Evolutionary conservation across 2,797 vertebrate genomes (phyloP).

Genomic region (Ambastaia sidthimunki): DNA sequence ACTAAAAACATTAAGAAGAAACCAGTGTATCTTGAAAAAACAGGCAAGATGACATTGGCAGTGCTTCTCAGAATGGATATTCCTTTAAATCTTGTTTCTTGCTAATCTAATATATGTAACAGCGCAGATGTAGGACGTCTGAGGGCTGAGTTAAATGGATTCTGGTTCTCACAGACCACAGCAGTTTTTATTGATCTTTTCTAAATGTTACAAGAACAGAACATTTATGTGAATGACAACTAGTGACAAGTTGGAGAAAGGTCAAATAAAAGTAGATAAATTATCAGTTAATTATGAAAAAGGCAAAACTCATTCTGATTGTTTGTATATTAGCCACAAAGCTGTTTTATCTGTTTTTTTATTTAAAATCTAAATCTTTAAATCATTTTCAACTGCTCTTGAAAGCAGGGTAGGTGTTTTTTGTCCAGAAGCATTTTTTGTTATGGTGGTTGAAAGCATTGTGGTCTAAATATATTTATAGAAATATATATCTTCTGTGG

Average conservation of each 20-base stretch:
- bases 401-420: no score
- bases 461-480: no score
- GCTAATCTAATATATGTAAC: slow-evolving; percentile 21
- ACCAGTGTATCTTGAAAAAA: slow-evolving; percentile 25
- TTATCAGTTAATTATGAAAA: not conserved
- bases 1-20: not conserved
- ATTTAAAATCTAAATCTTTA: no score
- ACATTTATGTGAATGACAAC: slow-evolving; percentile 17
- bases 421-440: no score
- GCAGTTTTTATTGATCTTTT: slow-evolving; percentile 29
- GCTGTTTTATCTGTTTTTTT: no score
- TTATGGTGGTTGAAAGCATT: no score
- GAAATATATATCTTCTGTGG: no score
- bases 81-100: slow-evolving; percentile 18
- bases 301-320: not conserved
- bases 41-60: slow-evolving; percentile 11
- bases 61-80: not conserved
- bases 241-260: slow-evolving; percentile 28
- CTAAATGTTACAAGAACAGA: slow-evolving; percentile 30
- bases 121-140: slow-evolving; percentile 17
- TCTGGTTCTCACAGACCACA: not conserved
- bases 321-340: not conserved
- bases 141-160: slow-evolving; percentile 62
- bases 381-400: no score
- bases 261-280: slow-evolving; percentile 20